phyloP scores from a whole-genome alignment of 2,797 vertebrate genomes.

The Etheostoma nigrum region DNA sequence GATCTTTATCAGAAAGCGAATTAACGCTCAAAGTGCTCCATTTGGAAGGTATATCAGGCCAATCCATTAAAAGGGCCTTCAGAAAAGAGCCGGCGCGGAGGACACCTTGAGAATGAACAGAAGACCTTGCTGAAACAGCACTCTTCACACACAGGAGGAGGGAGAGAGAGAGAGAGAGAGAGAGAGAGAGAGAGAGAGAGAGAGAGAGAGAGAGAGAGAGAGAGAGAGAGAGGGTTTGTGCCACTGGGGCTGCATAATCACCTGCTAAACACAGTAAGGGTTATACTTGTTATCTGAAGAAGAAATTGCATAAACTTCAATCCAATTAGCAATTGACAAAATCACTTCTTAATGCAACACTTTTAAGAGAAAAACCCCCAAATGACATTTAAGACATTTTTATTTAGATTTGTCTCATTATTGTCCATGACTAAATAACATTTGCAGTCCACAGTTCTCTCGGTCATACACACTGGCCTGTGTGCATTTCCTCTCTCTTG shows the following conservation, averaged over 20 bases:
- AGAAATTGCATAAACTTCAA: constrained; percentile 37
- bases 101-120: constrained; percentile 99
- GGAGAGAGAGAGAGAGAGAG: constrained; percentile 52
- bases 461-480: constrained; percentile 3
- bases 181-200: constrained; percentile 35
- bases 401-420: not conserved
- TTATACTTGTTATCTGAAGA: constrained; percentile 84
- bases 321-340: constrained; percentile 40
- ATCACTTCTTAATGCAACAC: constrained; percentile 10
- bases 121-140: constrained; percentile 99
- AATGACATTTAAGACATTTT: not conserved
- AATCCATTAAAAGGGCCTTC: constrained; percentile 98
- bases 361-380: constrained; percentile 5
- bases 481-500: constrained; percentile 8
- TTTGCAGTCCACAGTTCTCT: not conserved
- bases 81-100: constrained; percentile 94
- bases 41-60: constrained; percentile 99
- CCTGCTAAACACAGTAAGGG: constrained; percentile 89
- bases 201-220: constrained; percentile 28
- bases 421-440: not conserved
- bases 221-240: constrained; percentile 27
- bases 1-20: constrained; percentile 99
- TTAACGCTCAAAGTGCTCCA: constrained; percentile 99
- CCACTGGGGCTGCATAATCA: constrained; percentile 86
- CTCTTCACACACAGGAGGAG: constrained; percentile 88